A percentile compares a stretch with the other conserved stretches of the same genome.
Conservation (phyloP, 2,888 invertebrate genomes). For the Galerucella calmariensis region DNA sequence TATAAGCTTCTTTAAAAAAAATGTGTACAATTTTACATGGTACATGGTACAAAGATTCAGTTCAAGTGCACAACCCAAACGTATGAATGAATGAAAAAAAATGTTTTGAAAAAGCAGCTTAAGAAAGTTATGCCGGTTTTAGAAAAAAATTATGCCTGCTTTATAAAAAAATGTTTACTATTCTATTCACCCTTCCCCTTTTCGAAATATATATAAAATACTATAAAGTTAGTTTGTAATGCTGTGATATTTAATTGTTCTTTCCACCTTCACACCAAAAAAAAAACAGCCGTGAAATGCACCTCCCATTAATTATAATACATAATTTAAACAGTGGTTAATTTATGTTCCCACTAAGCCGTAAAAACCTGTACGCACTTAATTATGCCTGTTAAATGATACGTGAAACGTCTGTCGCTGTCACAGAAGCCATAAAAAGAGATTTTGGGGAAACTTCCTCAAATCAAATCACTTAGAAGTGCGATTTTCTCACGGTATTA, state of each 20-base stretch:
- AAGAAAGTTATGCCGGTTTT: too few relatives aligned
- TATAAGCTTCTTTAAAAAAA: too few relatives aligned
- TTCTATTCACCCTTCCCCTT: too few relatives aligned
- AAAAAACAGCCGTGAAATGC: neutral
- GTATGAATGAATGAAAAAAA: too few relatives aligned
- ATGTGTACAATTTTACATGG: too few relatives aligned
- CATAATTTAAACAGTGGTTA: slow-evolving; percentile 6
- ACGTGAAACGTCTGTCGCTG: slow-evolving; percentile 15
- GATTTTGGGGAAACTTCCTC: slow-evolving; percentile 10
- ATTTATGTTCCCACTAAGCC: slow-evolving; percentile 12
- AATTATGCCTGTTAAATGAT: slow-evolving; percentile 14
- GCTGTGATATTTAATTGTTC: neutral
- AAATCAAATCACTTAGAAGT: neutral
- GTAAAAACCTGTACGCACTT: slow-evolving; percentile 10
- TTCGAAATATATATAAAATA: too few relatives aligned
- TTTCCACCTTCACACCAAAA: neutral
- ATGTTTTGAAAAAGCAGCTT: too few relatives aligned
- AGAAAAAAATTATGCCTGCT: too few relatives aligned
- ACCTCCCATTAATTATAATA: slow-evolving; percentile 5
- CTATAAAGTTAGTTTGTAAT: neutral
- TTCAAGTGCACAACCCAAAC: too few relatives aligned
- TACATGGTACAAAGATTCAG: too few relatives aligned
- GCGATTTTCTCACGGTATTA: neutral
- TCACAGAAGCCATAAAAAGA: slow-evolving; percentile 19
- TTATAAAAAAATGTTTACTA: too few relatives aligned